Base-by-base conservation (phyloP, 2,113 vertebrate genomes). In the Melanerpes aurifrons region DNA sequence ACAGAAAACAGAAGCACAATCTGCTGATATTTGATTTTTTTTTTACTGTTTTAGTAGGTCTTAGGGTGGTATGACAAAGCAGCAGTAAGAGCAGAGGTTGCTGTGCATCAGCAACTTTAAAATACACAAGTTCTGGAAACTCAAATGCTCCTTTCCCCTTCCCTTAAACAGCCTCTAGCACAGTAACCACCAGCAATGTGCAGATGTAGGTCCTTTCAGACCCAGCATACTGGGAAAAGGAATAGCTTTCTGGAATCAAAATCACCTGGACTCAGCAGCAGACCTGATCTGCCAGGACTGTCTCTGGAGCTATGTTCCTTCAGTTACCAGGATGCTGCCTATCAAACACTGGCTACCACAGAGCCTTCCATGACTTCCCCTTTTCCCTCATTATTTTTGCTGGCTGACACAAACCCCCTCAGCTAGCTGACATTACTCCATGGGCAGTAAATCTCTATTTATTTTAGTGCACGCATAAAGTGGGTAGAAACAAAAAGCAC, bases 21-120 rank as follows among this genome's bases (percentile, higher is more conserved):
- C 58, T 91, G 72, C 74, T 87, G 78, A 82, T 91, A 89, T 32
- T 22, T 91, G 43, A 73, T 56, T 37, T 29, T 45, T 43, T 76
- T 90, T 73, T 13, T 32, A 83, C 28, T 3, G 3, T 56, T 90
- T 89, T 67, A 61, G 71, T 69, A 89, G 35, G 58, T 95, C 92
- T 78, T 68, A 72, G 73, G 29, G 62, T 71, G 47, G 9, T 47
- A 56, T 71, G 80, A 86, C 73, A 83, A 69, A 84, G 82, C 35
- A 77, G 79, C 64, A 80, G 62, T 54, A 77, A 78, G 50, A 94
- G 50, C 73, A 75, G 58, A 11, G 58, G 62, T 50, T 90, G 84
- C 54, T 66, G 72, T 31, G 58, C 66, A 45, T 37, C 31, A 54
- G 8, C 28, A 57, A 66, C 79, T 75, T 75, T 45, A 83, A 68